phyloP scores from a whole-genome alignment of 1,140 invertebrate species.

The Zelostemma sp. region DNA sequence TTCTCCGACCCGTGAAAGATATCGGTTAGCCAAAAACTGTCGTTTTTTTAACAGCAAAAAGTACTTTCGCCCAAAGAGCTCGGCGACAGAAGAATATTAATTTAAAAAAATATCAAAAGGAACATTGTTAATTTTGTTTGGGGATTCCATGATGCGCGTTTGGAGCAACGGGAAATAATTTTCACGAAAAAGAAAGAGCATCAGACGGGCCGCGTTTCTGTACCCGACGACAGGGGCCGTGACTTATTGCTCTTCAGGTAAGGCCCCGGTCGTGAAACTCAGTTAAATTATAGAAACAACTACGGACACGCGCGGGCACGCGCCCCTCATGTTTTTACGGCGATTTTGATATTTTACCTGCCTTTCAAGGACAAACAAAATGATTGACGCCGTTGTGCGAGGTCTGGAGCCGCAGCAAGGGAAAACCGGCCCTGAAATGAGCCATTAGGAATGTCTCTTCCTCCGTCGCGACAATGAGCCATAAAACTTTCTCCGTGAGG shows the following conservation, averaged over 20 bases:
- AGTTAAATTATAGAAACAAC: neutral
- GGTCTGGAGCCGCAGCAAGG: conserved; percentile 5
- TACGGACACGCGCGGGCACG: conserved; percentile 30
- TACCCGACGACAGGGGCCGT: neutral
- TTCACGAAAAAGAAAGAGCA: neutral
- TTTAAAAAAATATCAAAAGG: no score
- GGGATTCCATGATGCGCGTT: no score
- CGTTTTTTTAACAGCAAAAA: neutral
- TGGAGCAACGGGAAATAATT: neutral
- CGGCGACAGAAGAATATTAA: no score
- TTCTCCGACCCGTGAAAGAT: conserved; percentile 8
- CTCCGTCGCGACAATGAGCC: conserved; percentile 30
- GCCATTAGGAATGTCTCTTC: neutral
- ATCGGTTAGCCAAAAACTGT: conserved; percentile 9
- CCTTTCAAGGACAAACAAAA: conserved; percentile 21
- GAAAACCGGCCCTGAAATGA: neutral
- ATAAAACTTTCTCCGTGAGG: conserved; percentile 52
- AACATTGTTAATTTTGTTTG: no score
- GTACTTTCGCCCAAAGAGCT: no score
- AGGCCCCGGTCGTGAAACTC: neutral
- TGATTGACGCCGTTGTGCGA: conserved; percentile 21
- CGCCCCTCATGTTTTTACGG: conserved; percentile 4
- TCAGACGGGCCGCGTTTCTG: no score
- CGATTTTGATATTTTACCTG: conserved; percentile 25
- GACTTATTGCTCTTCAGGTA: neutral